Evolutionary conservation across 2,797 vertebrate genomes (phyloP).

Genomic region (Sebastes matsubarae): DNA sequence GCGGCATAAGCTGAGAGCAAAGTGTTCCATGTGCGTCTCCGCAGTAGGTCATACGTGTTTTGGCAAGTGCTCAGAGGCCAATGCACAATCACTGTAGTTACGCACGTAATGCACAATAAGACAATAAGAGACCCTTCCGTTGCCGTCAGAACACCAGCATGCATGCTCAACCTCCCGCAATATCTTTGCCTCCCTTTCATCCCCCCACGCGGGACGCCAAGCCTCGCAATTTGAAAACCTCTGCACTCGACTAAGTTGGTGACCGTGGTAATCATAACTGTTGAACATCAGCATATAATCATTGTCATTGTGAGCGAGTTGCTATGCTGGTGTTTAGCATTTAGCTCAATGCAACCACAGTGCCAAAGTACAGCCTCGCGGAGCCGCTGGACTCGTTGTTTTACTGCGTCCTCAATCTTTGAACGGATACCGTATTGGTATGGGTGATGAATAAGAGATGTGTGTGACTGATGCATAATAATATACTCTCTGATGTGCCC

Average conservation of each 20-base stretch:
- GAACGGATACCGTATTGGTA: not conserved
- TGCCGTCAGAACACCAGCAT: not conserved
- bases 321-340: not conserved
- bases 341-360: not conserved
- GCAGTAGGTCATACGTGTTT: not conserved
- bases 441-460: slow-evolving; percentile 17
- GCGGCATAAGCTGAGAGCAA: not conserved
- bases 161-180: not conserved
- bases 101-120: not conserved
- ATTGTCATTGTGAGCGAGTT: not conserved
- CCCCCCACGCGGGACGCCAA: not conserved
- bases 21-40: not conserved
- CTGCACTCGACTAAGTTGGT: not conserved
- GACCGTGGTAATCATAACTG: not conserved
- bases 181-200: not conserved
- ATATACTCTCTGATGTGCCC: slow-evolving; percentile 46
- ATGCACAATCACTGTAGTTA: not conserved
- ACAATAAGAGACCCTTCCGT: not conserved
- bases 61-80: not conserved
- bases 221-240: not conserved
- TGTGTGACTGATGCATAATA: slow-evolving; percentile 51
- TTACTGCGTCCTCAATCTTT: slow-evolving; percentile 10
- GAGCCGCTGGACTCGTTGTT: not conserved
- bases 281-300: not conserved
- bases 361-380: rapidly evolving